Conservation (phyloP, 2,888 invertebrate genomes). For the Apamea anceps region DNA sequence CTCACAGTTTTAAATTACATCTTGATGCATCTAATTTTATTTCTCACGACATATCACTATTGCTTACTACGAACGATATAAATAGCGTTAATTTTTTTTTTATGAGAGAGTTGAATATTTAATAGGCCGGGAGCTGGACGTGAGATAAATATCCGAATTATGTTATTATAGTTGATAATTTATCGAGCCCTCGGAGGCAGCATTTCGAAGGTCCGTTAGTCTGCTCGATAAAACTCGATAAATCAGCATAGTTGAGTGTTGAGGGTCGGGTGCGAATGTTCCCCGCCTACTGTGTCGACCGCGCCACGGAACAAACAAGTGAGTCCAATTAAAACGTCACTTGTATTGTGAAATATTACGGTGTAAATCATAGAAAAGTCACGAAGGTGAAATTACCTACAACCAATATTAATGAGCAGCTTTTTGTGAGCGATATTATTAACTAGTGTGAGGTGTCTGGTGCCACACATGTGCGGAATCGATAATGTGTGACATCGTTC, state of each 20-base stretch:
- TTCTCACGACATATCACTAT: slow-evolving; percentile 40
- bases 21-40: slow-evolving; percentile 51
- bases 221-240: slow-evolving; percentile 59
- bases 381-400: slow-evolving; percentile 66
- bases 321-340: slow-evolving; percentile 68
- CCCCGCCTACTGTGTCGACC: slow-evolving; percentile 51
- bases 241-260: slow-evolving; percentile 48
- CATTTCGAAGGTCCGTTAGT: slow-evolving; percentile 54
- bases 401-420: slow-evolving; percentile 65
- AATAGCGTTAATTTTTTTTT: slow-evolving; percentile 49
- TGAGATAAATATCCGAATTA: slow-evolving; percentile 55
- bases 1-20: slow-evolving; percentile 50
- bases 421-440: slow-evolving; percentile 60
- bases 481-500: slow-evolving; percentile 47
- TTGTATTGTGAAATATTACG: slow-evolving; percentile 67
- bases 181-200: slow-evolving; percentile 51
- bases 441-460: slow-evolving; percentile 42
- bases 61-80: slow-evolving; percentile 25
- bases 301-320: slow-evolving; percentile 59
- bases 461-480: slow-evolving; percentile 54
- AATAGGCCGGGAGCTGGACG: slow-evolving; percentile 40
- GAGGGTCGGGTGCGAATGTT: slow-evolving; percentile 40
- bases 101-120: slow-evolving; percentile 60
- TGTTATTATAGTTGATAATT: slow-evolving; percentile 65
- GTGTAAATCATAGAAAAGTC: slow-evolving; percentile 68